Conservation (phyloP, 2,797 vertebrate genomes). For the Poecilia gillii region DNA sequence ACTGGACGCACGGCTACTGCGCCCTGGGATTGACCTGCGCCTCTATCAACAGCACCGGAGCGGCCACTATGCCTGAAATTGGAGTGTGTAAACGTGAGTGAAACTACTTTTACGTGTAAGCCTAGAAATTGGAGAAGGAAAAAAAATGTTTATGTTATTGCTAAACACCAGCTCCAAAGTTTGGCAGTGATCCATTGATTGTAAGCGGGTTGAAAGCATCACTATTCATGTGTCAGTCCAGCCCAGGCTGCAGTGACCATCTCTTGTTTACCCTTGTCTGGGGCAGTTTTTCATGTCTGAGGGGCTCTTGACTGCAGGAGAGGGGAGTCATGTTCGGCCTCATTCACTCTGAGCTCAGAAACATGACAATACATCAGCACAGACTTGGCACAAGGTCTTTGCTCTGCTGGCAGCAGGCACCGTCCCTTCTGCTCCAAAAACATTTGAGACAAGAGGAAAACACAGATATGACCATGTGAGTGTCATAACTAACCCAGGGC, state of each 20-base stretch:
- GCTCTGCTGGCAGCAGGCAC: slow-evolving; percentile 15
- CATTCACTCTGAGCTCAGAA: slow-evolving; percentile 45
- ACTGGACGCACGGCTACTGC: slow-evolving; percentile 83
- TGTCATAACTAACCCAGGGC: neutral
- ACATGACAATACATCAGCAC: slow-evolving; percentile 49
- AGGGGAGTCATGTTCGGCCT: slow-evolving; percentile 63
- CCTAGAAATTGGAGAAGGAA: neutral
- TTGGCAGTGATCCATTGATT: neutral
- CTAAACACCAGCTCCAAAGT: neutral
- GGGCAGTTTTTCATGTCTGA: slow-evolving; percentile 47
- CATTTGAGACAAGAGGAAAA: slow-evolving; percentile 25
- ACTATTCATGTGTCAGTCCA: slow-evolving; percentile 19
- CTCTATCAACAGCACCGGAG: slow-evolving; percentile 73
- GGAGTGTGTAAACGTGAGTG: slow-evolving; percentile 84
- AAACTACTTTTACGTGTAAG: neutral
- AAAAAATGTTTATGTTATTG: neutral
- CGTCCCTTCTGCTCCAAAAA: slow-evolving; percentile 24
- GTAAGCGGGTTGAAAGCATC: slow-evolving; percentile 36
- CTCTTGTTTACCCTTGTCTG: slow-evolving; percentile 42
- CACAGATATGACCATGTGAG: neutral
- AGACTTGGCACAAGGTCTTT: slow-evolving; percentile 48
- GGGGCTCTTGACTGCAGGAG: slow-evolving; percentile 60
- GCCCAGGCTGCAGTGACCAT: slow-evolving; percentile 43
- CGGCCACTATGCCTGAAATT: slow-evolving; percentile 66
- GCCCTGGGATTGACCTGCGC: slow-evolving; percentile 82